Conservation (phyloP, 2,888 invertebrate species). For the Andrena hattorfiana region DNA sequence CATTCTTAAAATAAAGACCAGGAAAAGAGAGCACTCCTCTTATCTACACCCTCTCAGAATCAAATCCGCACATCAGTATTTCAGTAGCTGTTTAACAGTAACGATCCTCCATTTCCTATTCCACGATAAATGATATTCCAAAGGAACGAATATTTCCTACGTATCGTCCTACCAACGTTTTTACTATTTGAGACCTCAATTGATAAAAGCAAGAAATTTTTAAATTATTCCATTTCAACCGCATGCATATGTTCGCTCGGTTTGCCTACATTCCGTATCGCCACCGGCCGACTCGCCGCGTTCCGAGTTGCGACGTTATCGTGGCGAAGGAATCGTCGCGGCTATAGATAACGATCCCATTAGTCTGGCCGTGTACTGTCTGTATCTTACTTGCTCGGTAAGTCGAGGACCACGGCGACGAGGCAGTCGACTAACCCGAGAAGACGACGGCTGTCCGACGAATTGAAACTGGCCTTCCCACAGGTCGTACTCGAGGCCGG, state of each 20-base stretch:
- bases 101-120: no score
- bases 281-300: background rate
- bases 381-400: slow-evolving; percentile 87
- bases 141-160: no score
- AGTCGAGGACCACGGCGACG: slow-evolving; percentile 84
- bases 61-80: no score
- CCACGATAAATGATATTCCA: no score
- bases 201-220: no score
- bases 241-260: background rate
- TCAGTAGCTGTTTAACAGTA: no score
- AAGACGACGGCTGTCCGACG: slow-evolving; percentile 86
- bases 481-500: slow-evolving; percentile 93
- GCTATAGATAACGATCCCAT: slow-evolving; percentile 4
- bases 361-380: background rate
- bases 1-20: no score
- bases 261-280: background rate
- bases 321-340: background rate
- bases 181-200: no score
- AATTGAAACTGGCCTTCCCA: slow-evolving; percentile 96
- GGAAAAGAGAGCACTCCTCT: no score
- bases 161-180: no score
- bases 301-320: background rate
- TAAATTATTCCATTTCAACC: background rate
- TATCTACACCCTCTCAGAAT: no score
- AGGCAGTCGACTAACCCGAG: slow-evolving; percentile 51